Percentiles rank a stretch among this genome's conserved stretches.
These are phyloP conservation scores for Epinephelus fuscoguttatus DNA, from an alignment of 2,113 vertebrate genomes.

Conservation along the genomic window DNA sequence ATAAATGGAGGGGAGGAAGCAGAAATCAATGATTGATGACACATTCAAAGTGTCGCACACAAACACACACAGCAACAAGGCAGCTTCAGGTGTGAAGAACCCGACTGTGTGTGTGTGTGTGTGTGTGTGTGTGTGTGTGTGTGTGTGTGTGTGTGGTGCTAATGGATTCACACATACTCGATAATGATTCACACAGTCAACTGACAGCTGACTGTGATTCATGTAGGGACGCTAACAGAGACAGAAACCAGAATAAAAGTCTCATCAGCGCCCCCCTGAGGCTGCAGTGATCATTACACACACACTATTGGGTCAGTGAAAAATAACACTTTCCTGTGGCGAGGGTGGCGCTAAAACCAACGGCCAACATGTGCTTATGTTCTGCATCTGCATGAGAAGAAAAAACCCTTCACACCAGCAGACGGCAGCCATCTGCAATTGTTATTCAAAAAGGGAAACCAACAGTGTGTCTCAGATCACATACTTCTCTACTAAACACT, in stretches of 20 bases:
- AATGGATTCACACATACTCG: slow-evolving; percentile 36
- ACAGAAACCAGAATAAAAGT: background rate
- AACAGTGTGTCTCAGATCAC: no score
- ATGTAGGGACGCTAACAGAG: background rate
- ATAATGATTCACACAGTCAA: slow-evolving; percentile 38
- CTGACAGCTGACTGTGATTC: slow-evolving; percentile 31
- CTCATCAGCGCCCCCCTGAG: background rate
- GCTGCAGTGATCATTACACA: background rate
- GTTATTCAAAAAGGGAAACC: no score
- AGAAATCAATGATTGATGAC: background rate
- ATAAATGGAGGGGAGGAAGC: background rate
- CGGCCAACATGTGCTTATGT: no score
- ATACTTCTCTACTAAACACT: no score
- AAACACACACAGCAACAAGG: background rate
- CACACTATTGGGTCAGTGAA: no score
- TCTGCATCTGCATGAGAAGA: no score
- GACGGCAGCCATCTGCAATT: no score
- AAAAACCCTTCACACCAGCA: no score
- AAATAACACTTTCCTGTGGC: no score
- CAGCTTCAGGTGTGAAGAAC: slow-evolving; percentile 3
- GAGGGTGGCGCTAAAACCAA: no score
- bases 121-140: background rate
- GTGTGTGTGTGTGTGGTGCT: slow-evolving; percentile 17
- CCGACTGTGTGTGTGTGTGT: background rate
- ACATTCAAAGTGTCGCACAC: no score